phyloP scores from a whole-genome alignment of 2,113 vertebrate species.

The Monopterus albus region DNA sequence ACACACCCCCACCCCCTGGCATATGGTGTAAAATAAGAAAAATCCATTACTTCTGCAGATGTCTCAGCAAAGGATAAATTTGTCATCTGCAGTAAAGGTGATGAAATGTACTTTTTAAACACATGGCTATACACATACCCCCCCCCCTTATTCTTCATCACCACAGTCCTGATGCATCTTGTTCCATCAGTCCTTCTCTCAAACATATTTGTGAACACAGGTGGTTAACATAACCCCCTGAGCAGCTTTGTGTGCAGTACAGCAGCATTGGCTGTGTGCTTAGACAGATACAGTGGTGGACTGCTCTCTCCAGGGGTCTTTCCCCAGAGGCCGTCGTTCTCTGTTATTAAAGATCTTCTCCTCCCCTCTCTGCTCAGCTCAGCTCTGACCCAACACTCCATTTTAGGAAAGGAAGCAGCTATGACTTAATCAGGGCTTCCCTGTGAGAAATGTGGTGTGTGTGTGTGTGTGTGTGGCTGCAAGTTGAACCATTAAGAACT shows the following conservation, averaged over 20 bases:
- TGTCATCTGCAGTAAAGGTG: slow-evolving; percentile 8
- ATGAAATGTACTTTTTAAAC: not conserved
- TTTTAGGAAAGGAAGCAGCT: slow-evolving; percentile 56
- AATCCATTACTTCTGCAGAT: slow-evolving; percentile 9
- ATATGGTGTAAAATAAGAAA: not conserved
- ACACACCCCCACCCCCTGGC: too few species aligned
- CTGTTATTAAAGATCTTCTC: slow-evolving; percentile 46
- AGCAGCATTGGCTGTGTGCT: slow-evolving; percentile 15
- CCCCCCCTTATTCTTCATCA: not conserved
- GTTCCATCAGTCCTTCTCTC: too few species aligned
- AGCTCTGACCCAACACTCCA: slow-evolving; percentile 46
- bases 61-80: not conserved
- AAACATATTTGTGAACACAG: slow-evolving; percentile 12
- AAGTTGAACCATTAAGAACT: not conserved
- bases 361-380: slow-evolving; percentile 25
- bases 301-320: slow-evolving; percentile 51
- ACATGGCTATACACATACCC: not conserved
- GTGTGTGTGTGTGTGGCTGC: slow-evolving; percentile 1
- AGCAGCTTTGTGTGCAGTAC: slow-evolving; percentile 24
- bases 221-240: not conserved
- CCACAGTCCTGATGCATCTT: not conserved
- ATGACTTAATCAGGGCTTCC: slow-evolving; percentile 78
- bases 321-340: slow-evolving; percentile 37
- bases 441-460: slow-evolving; percentile 56
- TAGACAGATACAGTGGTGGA: slow-evolving; percentile 14